Conservation (phyloP, 2,113 vertebrate species). For the Xyrauchen texanus region DNA sequence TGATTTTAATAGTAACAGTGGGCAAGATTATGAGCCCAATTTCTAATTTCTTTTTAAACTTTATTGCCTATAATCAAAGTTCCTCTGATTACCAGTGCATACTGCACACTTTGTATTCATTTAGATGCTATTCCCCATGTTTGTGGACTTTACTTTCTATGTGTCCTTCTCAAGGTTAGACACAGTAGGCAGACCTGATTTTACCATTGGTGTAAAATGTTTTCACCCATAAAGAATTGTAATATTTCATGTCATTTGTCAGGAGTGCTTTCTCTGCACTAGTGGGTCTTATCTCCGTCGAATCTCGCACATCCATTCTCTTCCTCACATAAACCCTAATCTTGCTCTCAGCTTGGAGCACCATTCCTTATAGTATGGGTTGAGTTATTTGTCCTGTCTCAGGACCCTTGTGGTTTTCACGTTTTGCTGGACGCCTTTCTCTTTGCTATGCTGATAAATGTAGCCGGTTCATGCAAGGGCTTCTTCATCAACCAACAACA, state of each 20-base stretch:
- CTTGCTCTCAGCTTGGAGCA: constrained; percentile 1
- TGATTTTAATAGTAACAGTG: background rate
- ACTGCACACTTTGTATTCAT: background rate
- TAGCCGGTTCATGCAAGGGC: constrained; percentile 21
- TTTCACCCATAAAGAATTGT: constrained; percentile 34
- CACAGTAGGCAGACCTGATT: background rate
- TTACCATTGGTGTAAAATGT: constrained; percentile 19
- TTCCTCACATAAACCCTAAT: constrained; percentile 27
- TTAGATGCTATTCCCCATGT: background rate
- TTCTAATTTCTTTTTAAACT: too few relatives aligned
- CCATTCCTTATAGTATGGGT: constrained; percentile 1
- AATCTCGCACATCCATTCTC: constrained; percentile 24
- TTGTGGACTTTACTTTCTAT: constrained; percentile 17
- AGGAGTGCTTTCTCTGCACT: constrained; percentile 7
- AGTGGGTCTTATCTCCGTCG: constrained; percentile 13
- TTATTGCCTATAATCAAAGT: constrained; percentile 1
- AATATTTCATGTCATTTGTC: constrained; percentile 34
- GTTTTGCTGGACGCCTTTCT: background rate
- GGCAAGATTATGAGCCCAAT: background rate
- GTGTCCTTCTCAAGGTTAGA: constrained; percentile 34
- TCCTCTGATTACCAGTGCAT: background rate
- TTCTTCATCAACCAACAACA: constrained; percentile 19
- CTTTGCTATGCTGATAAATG: constrained; percentile 7
- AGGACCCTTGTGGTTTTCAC: background rate
- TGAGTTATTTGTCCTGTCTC: constrained; percentile 27